Evolutionary conservation across 2,113 vertebrate species (phyloP).

Genomic region (Passer domesticus): DNA sequence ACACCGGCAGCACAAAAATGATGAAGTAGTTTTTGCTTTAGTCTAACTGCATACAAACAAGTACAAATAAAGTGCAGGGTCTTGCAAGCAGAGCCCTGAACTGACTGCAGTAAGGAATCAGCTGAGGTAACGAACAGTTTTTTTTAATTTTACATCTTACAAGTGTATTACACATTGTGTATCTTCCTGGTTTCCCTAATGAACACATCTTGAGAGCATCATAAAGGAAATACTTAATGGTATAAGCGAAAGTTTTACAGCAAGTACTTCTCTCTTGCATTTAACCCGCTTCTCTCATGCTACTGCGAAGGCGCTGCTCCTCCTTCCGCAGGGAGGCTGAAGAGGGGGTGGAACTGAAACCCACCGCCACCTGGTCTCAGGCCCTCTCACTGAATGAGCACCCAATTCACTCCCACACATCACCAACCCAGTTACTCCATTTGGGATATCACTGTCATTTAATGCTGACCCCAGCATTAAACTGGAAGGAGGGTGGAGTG

Average conservation of each 20-base stretch:
- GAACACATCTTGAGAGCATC: neutral
- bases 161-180: neutral
- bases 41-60: neutral
- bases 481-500: accelerated
- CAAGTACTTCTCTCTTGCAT: neutral
- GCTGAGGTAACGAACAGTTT: accelerated
- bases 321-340: neutral
- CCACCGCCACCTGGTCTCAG: accelerated
- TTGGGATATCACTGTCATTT: neutral
- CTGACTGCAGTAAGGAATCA: neutral
- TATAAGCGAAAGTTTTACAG: neutral
- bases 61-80: neutral
- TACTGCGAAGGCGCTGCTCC: neutral
- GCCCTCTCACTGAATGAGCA: neutral
- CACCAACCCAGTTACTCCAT: accelerated
- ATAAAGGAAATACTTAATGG: neutral
- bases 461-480: neutral
- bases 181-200: neutral
- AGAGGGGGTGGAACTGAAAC: neutral
- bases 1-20: accelerated
- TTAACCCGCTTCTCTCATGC: neutral
- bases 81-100: neutral
- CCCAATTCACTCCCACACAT: accelerated
- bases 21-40: neutral
- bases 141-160: neutral